Evolutionary conservation across 2,113 vertebrate species (phyloP).

Genomic region (Charina bottae): DNA sequence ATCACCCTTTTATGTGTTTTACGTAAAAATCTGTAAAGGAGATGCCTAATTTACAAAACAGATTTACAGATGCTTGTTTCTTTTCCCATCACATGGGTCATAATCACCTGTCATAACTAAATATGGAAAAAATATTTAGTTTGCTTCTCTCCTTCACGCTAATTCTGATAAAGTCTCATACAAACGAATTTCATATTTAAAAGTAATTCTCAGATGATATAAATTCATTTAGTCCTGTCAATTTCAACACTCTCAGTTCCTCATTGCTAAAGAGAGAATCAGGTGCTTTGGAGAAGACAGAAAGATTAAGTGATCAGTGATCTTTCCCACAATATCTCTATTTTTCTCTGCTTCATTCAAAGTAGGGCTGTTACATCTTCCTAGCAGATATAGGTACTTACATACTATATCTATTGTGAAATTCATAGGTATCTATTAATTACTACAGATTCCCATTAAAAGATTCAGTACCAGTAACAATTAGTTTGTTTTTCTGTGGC

Average conservation of each 20-base stretch:
- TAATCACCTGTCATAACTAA: neutral
- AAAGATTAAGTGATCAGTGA: neutral
- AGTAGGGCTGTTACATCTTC: neutral
- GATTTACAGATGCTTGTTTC: neutral
- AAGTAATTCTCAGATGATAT: neutral
- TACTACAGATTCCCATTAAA: neutral
- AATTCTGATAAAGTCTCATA: neutral
- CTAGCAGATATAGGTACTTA: neutral
- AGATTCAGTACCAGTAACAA: neutral
- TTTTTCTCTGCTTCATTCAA: neutral
- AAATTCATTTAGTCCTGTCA: neutral
- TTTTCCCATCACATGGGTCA: neutral
- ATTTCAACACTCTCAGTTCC: neutral
- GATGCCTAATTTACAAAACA: neutral
- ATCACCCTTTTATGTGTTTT: neutral
- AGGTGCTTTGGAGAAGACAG: neutral
- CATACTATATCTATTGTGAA: neutral
- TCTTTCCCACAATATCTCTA: neutral
- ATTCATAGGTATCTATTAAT: neutral
- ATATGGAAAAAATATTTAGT: neutral
- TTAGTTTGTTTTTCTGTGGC: neutral
- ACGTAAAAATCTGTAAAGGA: neutral
- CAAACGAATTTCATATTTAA: neutral
- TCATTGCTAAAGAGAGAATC: neutral
- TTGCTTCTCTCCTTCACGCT: neutral